Percentiles rank a stretch among this genome's conserved stretches.
Evolutionary conservation across 1,140 invertebrate genomes (phyloP).

Genomic region (Drosophila trapezifrons): DNA sequence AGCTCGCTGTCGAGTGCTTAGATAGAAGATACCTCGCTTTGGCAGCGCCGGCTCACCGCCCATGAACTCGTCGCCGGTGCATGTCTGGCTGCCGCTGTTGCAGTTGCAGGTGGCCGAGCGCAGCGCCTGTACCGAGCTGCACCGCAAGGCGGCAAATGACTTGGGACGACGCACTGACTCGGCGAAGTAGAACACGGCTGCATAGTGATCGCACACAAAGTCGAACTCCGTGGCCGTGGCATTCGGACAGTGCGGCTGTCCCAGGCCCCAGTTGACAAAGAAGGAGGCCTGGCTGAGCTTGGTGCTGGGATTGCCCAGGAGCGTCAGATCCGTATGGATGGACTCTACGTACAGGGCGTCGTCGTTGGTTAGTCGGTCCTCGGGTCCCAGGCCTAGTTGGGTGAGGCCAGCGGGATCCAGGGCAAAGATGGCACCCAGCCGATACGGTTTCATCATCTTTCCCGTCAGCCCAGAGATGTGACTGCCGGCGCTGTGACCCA

Average conservation of each 20-base stretch:
- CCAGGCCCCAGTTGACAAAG: constrained; percentile 88
- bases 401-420: constrained; percentile 86
- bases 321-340: constrained; percentile 89
- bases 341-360: constrained; percentile 90
- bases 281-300: constrained; percentile 88
- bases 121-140: constrained; percentile 35
- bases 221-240: constrained; percentile 77
- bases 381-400: constrained; percentile 71
- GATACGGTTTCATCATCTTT: constrained; percentile 62
- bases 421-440: constrained; percentile 82
- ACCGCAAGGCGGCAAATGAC: constrained; percentile 62
- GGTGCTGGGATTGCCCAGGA: constrained; percentile 85
- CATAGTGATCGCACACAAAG: constrained; percentile 76
- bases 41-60: constrained; percentile 75
- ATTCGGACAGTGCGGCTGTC: constrained; percentile 88
- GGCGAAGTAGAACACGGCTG: constrained; percentile 75
- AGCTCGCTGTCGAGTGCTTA: constrained; percentile 56
- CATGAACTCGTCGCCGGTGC: constrained; percentile 63
- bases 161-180: constrained; percentile 67
- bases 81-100: constrained; percentile 31
- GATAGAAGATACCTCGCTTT: constrained; percentile 70
- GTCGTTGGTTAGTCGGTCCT: constrained; percentile 85
- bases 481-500: constrained; percentile 85
- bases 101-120: constrained; percentile 51
- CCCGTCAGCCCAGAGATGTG: constrained; percentile 85